A percentile compares a stretch with the other conserved stretches of the same genome.
Conservation (phyloP, 2,797 vertebrate genomes). For the Danio aesculapii region DNA sequence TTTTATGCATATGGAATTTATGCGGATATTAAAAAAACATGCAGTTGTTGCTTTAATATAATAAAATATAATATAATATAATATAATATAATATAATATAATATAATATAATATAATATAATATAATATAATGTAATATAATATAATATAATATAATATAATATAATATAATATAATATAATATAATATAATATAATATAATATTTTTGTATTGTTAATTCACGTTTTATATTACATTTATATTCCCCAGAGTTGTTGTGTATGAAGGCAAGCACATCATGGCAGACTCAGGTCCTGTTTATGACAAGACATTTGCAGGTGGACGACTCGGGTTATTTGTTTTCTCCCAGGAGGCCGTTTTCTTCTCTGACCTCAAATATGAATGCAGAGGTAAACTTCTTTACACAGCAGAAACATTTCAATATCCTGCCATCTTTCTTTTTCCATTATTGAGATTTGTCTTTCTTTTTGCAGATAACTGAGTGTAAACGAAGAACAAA, state of each 20-base stretch:
- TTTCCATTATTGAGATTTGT: conserved; percentile 41
- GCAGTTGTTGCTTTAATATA: no score
- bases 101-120: no score
- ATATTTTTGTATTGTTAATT: no score
- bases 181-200: no score
- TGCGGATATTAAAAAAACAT: no score
- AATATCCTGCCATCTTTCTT: conserved; percentile 16
- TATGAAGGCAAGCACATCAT: conserved; percentile 93
- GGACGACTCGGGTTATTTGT: conserved; percentile 95
- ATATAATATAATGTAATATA: no score
- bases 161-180: no score
- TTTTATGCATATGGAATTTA: no score
- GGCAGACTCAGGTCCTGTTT: conserved; percentile 93
- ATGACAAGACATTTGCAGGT: conserved; percentile 92
- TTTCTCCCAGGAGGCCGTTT: conserved; percentile 96
- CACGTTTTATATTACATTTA: no score
- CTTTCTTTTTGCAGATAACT: conserved; percentile 81
- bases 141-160: no score
- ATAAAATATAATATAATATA: no score
- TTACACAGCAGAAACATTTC: neutral
- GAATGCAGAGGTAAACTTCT: conserved; percentile 91
- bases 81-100: no score
- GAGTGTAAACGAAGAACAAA: conserved; percentile 63
- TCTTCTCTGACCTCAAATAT: conserved; percentile 97
- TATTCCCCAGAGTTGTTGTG: conserved; percentile 92